Percentiles rank a stretch among this genome's conserved stretches.
Conservation (phyloP, 2,888 invertebrate species). For the Drosophila niveifrons region DNA sequence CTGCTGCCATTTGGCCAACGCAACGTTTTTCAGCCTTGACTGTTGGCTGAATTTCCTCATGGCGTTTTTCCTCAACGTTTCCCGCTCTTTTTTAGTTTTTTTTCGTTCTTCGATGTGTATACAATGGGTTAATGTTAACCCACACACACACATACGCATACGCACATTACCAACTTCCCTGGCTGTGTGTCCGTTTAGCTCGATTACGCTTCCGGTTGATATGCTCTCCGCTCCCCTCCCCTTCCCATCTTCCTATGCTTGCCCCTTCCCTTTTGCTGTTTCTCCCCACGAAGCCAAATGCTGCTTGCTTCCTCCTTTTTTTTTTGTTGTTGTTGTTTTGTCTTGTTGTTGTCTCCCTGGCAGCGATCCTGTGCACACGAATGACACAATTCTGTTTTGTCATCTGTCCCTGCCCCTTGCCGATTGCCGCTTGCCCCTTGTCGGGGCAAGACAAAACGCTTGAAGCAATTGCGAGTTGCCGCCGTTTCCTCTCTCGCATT, state of each 20-base stretch:
- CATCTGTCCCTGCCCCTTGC: conserved; percentile 66
- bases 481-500: conserved; percentile 72
- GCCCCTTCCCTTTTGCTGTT: conserved; percentile 2
- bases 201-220: conserved; percentile 81
- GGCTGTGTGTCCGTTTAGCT: conserved; percentile 72
- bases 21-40: conserved; percentile 51
- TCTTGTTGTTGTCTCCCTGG: conserved; percentile 29
- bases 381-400: conserved; percentile 81
- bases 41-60: conserved; percentile 67
- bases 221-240: conserved; percentile 9
- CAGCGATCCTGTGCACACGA: conserved; percentile 70
- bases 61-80: conserved; percentile 73
- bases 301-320: conserved; percentile 51
- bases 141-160: conserved; percentile 49
- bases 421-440: conserved; percentile 14
- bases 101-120: conserved; percentile 21
- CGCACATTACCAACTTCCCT: conserved; percentile 71
- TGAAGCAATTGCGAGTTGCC: conserved; percentile 54
- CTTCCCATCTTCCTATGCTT: conserved; percentile 11
- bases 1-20: conserved; percentile 56
- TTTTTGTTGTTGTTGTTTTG: conserved; percentile 20
- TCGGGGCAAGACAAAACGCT: conserved; percentile 56
- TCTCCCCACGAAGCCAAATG: conserved; percentile 26
- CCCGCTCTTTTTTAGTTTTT: conserved; percentile 68
- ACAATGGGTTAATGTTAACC: conserved; percentile 66